phyloP scores from a whole-genome alignment of 2,113 vertebrate species.

The Esox niger region DNA sequence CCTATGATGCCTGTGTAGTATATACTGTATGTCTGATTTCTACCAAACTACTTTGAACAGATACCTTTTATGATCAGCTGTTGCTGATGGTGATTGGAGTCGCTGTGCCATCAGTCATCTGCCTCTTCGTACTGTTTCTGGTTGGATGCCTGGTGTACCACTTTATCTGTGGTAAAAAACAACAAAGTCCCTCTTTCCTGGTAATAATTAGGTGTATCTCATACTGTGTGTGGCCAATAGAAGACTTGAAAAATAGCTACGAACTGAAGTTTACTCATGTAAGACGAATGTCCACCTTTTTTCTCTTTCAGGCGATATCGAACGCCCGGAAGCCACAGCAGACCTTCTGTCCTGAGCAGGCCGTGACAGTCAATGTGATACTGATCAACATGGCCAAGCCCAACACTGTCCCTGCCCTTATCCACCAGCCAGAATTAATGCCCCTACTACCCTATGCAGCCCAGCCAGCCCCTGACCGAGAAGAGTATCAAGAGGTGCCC shows the following conservation, averaged over 20 bases:
- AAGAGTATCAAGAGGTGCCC: background rate
- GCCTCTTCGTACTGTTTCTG: conserved; percentile 34
- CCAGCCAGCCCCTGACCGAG: background rate
- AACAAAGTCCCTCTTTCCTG: conserved; percentile 38
- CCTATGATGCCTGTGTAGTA: background rate
- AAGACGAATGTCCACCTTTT: background rate
- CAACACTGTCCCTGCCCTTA: background rate
- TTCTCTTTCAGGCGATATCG: background rate
- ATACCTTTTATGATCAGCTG: conserved; percentile 47
- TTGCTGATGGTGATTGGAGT: conserved; percentile 41
- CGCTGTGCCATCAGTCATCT: conserved; percentile 36
- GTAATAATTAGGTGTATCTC: background rate
- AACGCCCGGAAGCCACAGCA: background rate
- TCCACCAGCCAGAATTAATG: background rate
- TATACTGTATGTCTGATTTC: background rate
- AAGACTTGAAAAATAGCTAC: background rate
- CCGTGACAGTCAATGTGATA: background rate
- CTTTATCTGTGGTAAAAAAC: conserved; percentile 53
- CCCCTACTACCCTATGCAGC: background rate
- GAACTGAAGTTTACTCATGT: background rate
- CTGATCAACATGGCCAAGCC: background rate
- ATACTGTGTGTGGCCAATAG: background rate
- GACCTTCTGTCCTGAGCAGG: background rate
- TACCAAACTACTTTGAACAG: conserved; percentile 28
- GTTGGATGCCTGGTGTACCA: conserved; percentile 39